These are phyloP conservation scores for Ceratitis capitata DNA, from an alignment of 1,140 invertebrate genomes.

Conservation along the genomic window DNA sequence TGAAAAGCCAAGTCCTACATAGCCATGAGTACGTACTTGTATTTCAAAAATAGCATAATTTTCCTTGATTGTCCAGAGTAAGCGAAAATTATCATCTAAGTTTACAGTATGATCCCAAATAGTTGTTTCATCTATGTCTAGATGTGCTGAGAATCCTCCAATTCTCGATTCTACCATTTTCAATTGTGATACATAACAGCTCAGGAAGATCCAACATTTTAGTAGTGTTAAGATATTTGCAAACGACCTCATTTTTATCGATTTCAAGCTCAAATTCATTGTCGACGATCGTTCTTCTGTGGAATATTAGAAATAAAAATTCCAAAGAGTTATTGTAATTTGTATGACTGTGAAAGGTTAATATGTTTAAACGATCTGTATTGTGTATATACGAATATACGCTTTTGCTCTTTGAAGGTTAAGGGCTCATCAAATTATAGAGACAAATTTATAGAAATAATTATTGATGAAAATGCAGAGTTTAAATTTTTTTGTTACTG, in stretches of 20 bases:
- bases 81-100: constrained; percentile 65
- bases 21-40: constrained; percentile 78
- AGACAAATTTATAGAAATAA: no score
- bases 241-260: not conserved
- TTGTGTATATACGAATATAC: no score
- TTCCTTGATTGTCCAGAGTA: constrained; percentile 67
- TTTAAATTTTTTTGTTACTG: no score
- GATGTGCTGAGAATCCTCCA: not conserved
- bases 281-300: not conserved
- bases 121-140: not conserved
- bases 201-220: not conserved
- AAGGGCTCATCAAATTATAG: no score
- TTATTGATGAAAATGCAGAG: no score
- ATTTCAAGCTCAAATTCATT: not conserved
- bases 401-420: no score
- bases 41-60: constrained; percentile 77
- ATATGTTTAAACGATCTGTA: no score
- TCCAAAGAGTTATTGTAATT: no score
- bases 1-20: constrained; percentile 81
- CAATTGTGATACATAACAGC: not conserved
- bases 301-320: not conserved
- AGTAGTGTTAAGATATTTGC: not conserved
- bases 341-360: no score
- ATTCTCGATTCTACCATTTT: not conserved
- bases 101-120: constrained; percentile 51